A percentile compares a stretch with the other conserved stretches of the same genome.
These are phyloP conservation scores for Tuta absoluta DNA, from an alignment of 2,888 invertebrate genomes.

Conservation along the genomic window DNA sequence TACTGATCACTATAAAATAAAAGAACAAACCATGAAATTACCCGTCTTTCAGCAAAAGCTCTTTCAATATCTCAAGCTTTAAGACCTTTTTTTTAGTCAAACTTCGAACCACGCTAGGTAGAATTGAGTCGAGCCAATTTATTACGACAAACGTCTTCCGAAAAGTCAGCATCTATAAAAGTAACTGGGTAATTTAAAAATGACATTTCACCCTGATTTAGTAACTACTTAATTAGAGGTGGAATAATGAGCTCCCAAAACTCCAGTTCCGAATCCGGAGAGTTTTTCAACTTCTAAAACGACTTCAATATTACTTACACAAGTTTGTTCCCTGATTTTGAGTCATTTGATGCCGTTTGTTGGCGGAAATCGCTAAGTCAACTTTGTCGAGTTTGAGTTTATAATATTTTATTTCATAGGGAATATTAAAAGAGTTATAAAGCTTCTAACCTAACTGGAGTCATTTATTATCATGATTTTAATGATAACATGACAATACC, in stretches of 20 bases:
- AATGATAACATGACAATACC: no score
- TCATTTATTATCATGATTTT: no score
- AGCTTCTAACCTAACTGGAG: no score
- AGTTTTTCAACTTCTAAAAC: constrained; percentile 23
- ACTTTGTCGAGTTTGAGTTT: constrained; percentile 13
- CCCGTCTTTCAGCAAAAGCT: not conserved
- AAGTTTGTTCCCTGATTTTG: constrained; percentile 15
- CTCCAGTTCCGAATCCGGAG: constrained; percentile 16
- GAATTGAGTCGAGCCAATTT: constrained; percentile 8
- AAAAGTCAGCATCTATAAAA: constrained; percentile 12
- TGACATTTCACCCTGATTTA: constrained; percentile 21
- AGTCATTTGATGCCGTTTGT: constrained; percentile 19
- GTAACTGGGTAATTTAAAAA: constrained; percentile 11
- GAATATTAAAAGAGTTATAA: no score
- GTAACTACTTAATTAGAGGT: constrained; percentile 35
- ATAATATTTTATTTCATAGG: constrained; percentile 11
- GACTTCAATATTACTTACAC: constrained; percentile 23
- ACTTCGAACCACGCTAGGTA: constrained; percentile 13
- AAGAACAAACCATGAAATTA: not conserved
- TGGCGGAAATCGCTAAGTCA: constrained; percentile 16
- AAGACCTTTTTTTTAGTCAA: constrained; percentile 27
- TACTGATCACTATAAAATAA: not conserved
- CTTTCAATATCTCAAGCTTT: not conserved
- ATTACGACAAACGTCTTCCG: constrained; percentile 6
- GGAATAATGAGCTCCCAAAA: constrained; percentile 31